phyloP scores from a whole-genome alignment of 2,888 invertebrate species.

The Synergus laeviventris region DNA sequence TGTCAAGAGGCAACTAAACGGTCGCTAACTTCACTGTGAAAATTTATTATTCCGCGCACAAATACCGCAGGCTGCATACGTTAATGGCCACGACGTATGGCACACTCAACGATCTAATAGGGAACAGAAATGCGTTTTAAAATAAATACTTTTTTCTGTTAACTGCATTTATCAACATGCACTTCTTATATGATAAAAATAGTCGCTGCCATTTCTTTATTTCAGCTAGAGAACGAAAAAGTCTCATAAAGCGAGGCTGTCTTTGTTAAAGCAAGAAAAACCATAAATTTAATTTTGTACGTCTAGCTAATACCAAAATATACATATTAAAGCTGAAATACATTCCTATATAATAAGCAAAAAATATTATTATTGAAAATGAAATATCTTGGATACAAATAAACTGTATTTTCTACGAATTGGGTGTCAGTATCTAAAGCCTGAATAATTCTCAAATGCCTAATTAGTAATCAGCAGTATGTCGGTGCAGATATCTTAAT shows the following conservation, averaged over 20 bases:
- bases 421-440: too few species aligned
- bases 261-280: not conserved
- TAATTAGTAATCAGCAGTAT: too few species aligned
- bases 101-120: constrained; percentile 4
- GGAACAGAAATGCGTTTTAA: constrained; percentile 13
- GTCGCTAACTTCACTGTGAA: constrained; percentile 5
- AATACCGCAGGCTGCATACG: constrained; percentile 21
- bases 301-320: not conserved
- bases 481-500: too few species aligned
- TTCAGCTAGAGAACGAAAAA: not conserved
- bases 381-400: too few species aligned
- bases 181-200: not conserved
- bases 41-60: constrained; percentile 38
- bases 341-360: too few species aligned
- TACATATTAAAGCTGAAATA: not conserved
- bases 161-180: not conserved
- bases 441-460: too few species aligned
- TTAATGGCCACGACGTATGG: constrained; percentile 17
- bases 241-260: not conserved
- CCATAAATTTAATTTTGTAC: not conserved
- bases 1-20: constrained; percentile 2
- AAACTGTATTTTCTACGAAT: too few species aligned
- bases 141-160: constrained; percentile 1
- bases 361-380: too few species aligned
- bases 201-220: not conserved